Base-by-base conservation (phyloP, 2,113 vertebrate genomes). In the Polypterus bichir region DNA sequence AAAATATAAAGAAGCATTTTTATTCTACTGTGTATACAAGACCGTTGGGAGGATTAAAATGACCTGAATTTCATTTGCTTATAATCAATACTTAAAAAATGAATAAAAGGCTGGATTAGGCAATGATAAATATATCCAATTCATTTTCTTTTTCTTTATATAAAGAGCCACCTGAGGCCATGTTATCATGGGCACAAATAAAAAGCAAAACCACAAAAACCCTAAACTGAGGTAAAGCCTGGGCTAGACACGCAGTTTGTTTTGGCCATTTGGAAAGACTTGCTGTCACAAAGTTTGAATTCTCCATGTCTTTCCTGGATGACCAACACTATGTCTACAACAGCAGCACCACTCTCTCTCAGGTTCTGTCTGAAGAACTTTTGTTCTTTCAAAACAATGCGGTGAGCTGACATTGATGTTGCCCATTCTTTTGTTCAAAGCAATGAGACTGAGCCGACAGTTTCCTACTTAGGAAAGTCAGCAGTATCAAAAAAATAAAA, bases 11-110 rank as follows among this genome's bases (percentile, higher is more conserved):
- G 77, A 73, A 82, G 70, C 78, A 76, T 64, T 72, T 79, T 71
- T 57, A 66, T 76, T 83, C 86, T 82, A 82, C 81, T 83, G 57
- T 73, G 69, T 74, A 77, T 85, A 83, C 79, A 85, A 85, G 81
- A 79, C 79, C 74, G 80, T 81, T 77, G 70, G 68, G 76, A 78
- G 79, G 79, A 74, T 74, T 78, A 62, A 76, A 76, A 74, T 70
- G 76, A 79, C 72, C 74, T 78, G 75, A 75, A 78, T 60, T 62
- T 71, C 69, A 74, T 71, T 68, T 66, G 67, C 73, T 73, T 65
- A 71, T 69, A 70, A 78, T 66, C 68, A 65, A 67, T 67, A 74
- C 65, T 75, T 75, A 75, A 11, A 6, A 71, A 69, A 75, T 70
- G 62, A 71, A 76, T 77, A 72, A 71, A 47, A 67, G 51, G 56